Evolutionary conservation across 2,888 invertebrate species (phyloP).

Genomic region (Blera fallax): DNA sequence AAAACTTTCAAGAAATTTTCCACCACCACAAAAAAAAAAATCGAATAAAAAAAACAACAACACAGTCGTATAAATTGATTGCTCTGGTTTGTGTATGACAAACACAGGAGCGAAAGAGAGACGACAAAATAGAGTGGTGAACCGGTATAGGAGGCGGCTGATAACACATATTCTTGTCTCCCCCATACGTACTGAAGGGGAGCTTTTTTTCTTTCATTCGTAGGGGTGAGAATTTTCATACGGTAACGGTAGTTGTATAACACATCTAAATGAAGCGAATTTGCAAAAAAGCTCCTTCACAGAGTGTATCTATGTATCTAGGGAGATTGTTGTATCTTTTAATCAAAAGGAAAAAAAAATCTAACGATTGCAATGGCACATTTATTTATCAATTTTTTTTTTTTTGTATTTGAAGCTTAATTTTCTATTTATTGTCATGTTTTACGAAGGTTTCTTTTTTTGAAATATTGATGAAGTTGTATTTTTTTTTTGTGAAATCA

Average conservation of each 20-base stretch:
- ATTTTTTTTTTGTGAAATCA: conserved; percentile 15
- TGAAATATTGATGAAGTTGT: neutral
- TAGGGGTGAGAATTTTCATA: conserved; percentile 61
- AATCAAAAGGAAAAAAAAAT: conserved; percentile 42
- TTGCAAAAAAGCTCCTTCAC: conserved; percentile 58
- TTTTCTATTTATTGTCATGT: conserved; percentile 51
- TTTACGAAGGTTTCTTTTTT: conserved; percentile 38
- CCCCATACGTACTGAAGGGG: conserved; percentile 38
- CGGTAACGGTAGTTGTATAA: conserved; percentile 54
- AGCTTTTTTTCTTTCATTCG: conserved; percentile 27
- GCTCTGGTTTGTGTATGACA: conserved; percentile 34
- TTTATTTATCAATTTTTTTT: conserved; percentile 13
- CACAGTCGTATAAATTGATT: conserved; percentile 48
- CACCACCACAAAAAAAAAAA: conserved; percentile 41
- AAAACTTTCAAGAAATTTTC: conserved; percentile 60
- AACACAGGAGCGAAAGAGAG: neutral
- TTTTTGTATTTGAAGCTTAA: conserved; percentile 7
- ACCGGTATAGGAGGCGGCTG: conserved; percentile 55
- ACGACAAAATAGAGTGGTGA: conserved; percentile 11
- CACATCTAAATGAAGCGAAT: conserved; percentile 54
- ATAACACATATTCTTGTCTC: conserved; percentile 55
- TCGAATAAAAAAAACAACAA: conserved; percentile 13
- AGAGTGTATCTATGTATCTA: conserved; percentile 30
- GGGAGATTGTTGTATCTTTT: conserved; percentile 56
- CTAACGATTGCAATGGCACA: conserved; percentile 53